Conservation (phyloP, 2,113 vertebrate genomes). For the Sterrhoptilus dennistouni region DNA sequence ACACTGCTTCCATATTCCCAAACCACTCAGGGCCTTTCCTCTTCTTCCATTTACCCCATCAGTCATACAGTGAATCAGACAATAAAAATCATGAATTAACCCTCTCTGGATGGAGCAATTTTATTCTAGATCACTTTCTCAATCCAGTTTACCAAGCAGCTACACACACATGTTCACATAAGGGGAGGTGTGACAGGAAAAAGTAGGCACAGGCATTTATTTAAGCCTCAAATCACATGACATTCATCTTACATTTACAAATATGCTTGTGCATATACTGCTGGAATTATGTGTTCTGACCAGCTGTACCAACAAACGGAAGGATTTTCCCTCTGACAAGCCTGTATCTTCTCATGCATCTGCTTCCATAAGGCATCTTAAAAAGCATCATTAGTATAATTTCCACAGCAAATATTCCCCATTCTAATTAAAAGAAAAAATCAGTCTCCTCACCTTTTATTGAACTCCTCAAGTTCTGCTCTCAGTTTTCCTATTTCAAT, state of each 20-base stretch:
- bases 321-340: background rate
- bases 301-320: background rate
- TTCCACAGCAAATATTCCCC: background rate
- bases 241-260: background rate
- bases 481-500: conserved; percentile 90
- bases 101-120: background rate
- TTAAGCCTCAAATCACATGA: background rate
- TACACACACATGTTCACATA: rapidly evolving
- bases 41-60: background rate
- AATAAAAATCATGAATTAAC: background rate
- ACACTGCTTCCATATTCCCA: background rate
- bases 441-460: conserved; percentile 73
- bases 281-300: background rate
- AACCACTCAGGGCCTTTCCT: background rate
- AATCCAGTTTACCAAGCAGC: background rate
- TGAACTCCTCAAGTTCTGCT: conserved; percentile 87
- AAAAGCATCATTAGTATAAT: background rate
- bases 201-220: background rate
- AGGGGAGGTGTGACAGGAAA: background rate
- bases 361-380: background rate
- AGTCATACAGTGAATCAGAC: background rate
- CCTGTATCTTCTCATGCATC: background rate
- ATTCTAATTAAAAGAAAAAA: background rate
- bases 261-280: background rate
- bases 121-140: background rate